Percentiles rank a stretch among this genome's conserved stretches.
phyloP scores from a whole-genome alignment of 2,797 vertebrate species.

The Spea hammondii region DNA sequence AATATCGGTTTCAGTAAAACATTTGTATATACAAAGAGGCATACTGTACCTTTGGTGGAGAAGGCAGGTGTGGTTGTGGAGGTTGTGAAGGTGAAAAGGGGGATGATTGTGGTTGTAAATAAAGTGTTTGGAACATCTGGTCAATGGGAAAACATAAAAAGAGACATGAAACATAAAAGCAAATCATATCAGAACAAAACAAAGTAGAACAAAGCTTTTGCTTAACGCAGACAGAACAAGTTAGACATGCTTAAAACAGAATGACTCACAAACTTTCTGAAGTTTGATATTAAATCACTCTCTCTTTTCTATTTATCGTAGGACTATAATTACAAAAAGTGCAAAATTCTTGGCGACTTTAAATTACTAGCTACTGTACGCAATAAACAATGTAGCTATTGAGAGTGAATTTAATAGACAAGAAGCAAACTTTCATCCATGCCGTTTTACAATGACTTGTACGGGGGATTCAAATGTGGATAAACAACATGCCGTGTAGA shows the following conservation, averaged over 20 bases:
- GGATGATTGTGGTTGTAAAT: conserved; percentile 92
- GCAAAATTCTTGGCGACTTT: conserved; percentile 55
- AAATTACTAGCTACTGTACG: conserved; percentile 19
- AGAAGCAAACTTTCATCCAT: conserved; percentile 66
- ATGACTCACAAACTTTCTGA: conserved; percentile 63
- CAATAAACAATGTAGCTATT: conserved; percentile 33
- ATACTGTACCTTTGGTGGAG: conserved; percentile 90
- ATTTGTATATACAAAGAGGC: conserved; percentile 63
- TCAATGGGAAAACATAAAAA: conserved; percentile 83
- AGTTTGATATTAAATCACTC: conserved; percentile 71
- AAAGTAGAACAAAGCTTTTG: conserved; percentile 69
- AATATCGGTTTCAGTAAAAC: too few species aligned
- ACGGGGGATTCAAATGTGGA: conserved; percentile 62
- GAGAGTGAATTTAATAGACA: conserved; percentile 74
- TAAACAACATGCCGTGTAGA: conserved; percentile 73
- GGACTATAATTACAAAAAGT: conserved; percentile 51
- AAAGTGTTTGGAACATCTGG: conserved; percentile 93
- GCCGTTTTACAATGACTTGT: conserved; percentile 66
- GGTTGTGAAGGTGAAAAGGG: conserved; percentile 90
- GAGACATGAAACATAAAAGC: conserved; percentile 59
- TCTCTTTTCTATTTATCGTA: conserved; percentile 55
- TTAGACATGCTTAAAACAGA: conserved; percentile 66
- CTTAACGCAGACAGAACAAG: conserved; percentile 69
- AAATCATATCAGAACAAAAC: conserved; percentile 79
- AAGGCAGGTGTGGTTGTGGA: conserved; percentile 83